Evolutionary conservation across 2,888 invertebrate species (phyloP), one percentile per base, ranked within the genome.

Genomic region (Sialis lutaria): DNA sequence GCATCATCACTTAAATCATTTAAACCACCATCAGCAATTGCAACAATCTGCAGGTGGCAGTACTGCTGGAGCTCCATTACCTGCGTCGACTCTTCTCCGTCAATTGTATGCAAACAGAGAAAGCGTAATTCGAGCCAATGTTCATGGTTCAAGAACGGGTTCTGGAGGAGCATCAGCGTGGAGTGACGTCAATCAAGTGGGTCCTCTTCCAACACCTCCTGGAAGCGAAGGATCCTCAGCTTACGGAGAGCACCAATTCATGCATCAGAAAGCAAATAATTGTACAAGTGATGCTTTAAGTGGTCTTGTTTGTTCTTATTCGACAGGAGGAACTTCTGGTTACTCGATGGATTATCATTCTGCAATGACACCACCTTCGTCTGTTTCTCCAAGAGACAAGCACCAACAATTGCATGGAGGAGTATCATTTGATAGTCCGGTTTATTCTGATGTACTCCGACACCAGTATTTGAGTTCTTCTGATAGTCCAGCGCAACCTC

Each of bases 281-380:
- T 45, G 58, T 45, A 34, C 30, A 6, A 57, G 67, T 6, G 74
- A 75, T 51, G 71, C 79, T 55, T 73, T 74, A 58, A 67, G 74
- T 57, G 68, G 74, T 60, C 63, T 75, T 41, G 73, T 73, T 8
- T 73, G 73, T 7, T 58, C 67, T 2, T 50, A 50, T 44, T 50
- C 51, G 5, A 46, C 50, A 9, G 61, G 64, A 5, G 64, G 69
- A 49, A 37, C 45, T 4, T 64, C 70, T 42, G 43, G 70, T 42
- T 79, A 79, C 55, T 69, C 73, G 49, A 82, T 82, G 52, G 88
- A 88, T 58, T 89, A 89, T 58, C 92, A 92, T 63, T 84, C 89
- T 39, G 89, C 90, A 43, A 93, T 95, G 88, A 93, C 93, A 5
- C 93, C 93, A 46, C 95, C 95, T 45, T 90, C 91, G n/a, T 93